phyloP scores from a whole-genome alignment of 2,888 invertebrate genomes.

The Clistopyga incitator region DNA sequence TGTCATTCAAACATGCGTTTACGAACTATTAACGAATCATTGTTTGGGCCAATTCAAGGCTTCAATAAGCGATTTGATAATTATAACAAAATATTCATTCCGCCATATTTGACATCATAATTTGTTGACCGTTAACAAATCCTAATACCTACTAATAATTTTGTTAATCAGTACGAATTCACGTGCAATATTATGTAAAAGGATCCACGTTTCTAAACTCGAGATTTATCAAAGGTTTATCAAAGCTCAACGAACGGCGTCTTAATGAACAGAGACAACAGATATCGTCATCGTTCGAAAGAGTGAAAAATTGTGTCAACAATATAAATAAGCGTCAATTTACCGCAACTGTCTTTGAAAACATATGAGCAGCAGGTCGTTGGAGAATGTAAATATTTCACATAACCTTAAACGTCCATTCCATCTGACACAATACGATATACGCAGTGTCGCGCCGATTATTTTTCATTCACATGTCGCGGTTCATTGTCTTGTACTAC shows the following conservation, averaged over 20 bases:
- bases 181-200: no score
- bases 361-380: background rate
- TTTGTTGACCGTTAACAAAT: no score
- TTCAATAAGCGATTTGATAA: no score
- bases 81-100: no score
- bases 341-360: background rate
- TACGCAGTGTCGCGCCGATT: constrained; percentile 17
- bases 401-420: constrained; percentile 10
- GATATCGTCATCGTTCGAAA: background rate
- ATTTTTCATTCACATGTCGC: constrained; percentile 60
- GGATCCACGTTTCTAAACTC: no score
- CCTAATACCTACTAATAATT: no score
- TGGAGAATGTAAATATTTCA: constrained; percentile 9
- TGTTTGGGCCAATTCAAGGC: no score
- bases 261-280: background rate
- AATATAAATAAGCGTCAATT: background rate
- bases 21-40: no score
- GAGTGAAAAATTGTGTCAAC: background rate
- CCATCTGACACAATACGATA: background rate
- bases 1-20: no score
- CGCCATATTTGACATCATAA: no score
- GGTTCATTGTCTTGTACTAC: constrained; percentile 62
- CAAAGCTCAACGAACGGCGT: background rate
- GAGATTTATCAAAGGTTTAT: background rate
- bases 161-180: no score